These are phyloP conservation scores for Lumbricus terrestris DNA, from an alignment of 2,888 invertebrate genomes.

Conservation along the genomic window DNA sequence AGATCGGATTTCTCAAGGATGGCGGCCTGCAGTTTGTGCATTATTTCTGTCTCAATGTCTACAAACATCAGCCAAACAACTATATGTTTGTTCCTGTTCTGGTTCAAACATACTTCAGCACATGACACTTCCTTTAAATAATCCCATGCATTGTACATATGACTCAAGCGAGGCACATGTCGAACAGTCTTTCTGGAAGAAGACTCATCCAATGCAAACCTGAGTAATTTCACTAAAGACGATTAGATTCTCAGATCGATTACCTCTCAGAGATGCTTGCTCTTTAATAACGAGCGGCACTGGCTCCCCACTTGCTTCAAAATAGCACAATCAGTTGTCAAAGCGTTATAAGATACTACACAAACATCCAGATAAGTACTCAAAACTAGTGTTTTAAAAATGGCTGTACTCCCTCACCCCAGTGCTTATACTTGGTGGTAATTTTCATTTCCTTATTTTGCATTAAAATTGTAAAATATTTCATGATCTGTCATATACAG, in stretches of 20 bases:
- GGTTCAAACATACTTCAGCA: neutral
- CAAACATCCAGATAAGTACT: neutral
- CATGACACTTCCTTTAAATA: neutral
- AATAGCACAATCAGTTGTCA: no score
- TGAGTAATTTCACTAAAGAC: neutral
- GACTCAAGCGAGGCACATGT: neutral
- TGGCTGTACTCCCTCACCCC: neutral
- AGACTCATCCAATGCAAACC: neutral
- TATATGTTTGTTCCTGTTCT: neutral
- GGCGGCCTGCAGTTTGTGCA: slow-evolving; percentile 69
- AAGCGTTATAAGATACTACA: neutral
- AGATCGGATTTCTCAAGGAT: slow-evolving; percentile 66
- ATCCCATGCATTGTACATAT: neutral
- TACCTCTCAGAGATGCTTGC: no score
- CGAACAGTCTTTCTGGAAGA: neutral
- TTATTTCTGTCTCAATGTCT: slow-evolving; percentile 76
- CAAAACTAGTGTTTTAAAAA: neutral
- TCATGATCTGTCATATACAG: neutral
- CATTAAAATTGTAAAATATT: neutral
- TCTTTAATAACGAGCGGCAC: no score
- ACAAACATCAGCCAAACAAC: slow-evolving; percentile 46
- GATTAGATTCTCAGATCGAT: no score
- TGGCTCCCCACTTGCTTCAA: no score
- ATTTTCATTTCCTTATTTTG: neutral
- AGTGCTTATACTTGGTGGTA: neutral